Evolutionary conservation across 2,888 invertebrate species (phyloP).

Genomic region (Onthophagus sagittarius): DNA sequence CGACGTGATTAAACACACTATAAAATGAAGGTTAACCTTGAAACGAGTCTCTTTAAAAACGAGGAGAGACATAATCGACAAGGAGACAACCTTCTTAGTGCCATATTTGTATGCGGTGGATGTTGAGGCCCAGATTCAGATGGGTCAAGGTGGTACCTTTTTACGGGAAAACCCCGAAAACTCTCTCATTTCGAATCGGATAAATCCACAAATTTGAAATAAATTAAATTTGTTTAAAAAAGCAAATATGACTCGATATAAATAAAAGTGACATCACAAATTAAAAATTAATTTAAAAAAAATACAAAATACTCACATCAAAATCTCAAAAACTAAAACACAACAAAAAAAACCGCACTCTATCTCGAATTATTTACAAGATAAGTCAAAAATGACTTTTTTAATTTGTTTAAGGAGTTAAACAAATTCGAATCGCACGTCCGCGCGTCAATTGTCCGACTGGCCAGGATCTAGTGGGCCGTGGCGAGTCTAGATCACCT

Average conservation of each 20-base stretch:
- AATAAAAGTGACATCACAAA: not conserved
- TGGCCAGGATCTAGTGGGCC: constrained; percentile 10
- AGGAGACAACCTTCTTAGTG: not conserved
- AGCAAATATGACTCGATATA: not conserved
- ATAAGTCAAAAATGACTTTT: not conserved
- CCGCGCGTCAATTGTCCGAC: constrained; percentile 1
- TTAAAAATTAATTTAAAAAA: not conserved
- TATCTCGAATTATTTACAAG: too few species aligned
- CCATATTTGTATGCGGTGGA: not conserved
- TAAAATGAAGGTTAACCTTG: not conserved
- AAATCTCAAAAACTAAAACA: too few species aligned
- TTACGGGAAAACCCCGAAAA: not conserved
- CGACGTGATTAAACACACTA: not conserved
- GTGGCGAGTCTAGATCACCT: constrained; percentile 24
- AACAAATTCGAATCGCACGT: constrained; percentile 7
- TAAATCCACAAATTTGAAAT: too few species aligned
- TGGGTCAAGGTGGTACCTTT: not conserved
- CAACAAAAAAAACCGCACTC: too few species aligned
- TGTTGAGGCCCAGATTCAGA: not conserved
- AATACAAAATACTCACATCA: not conserved
- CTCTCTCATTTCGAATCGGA: too few species aligned
- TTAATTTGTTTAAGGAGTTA: not conserved
- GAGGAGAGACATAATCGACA: not conserved
- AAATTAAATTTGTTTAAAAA: too few species aligned
- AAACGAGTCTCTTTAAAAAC: not conserved